A percentile compares a stretch with the other conserved stretches of the same genome.
Evolutionary conservation across 2,888 invertebrate genomes (phyloP).

Genomic region (Teleogryllus oceanicus): DNA sequence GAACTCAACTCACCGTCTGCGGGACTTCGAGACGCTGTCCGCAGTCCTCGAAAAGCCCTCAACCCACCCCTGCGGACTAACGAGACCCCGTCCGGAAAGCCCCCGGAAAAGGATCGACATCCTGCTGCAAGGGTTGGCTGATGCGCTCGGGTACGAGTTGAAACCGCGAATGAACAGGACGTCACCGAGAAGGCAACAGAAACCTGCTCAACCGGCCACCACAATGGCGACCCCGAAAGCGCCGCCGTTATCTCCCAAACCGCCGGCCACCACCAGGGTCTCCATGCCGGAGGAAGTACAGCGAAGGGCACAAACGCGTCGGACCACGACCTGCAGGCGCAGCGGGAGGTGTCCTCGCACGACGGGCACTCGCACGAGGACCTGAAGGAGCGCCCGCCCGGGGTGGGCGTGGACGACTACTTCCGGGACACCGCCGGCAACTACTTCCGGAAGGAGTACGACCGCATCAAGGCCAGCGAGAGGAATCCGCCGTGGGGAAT

Average conservation of each 20-base stretch:
- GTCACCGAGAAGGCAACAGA: not conserved
- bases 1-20: not conserved
- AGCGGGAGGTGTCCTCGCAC: not conserved
- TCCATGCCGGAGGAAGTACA: not conserved
- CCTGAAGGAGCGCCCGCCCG: not conserved
- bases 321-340: not conserved
- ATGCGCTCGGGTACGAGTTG: not conserved
- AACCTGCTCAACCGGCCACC: not conserved
- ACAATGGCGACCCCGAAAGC: not conserved
- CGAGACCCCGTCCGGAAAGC: no score
- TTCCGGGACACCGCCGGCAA: not conserved
- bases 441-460: conserved; percentile 1
- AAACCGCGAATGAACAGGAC: not conserved
- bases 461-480: not conserved
- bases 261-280: not conserved
- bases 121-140: not conserved
- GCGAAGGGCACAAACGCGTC: not conserved
- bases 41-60: not conserved
- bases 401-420: not conserved
- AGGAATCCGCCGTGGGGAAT: not conserved
- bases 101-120: not conserved
- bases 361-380: not conserved
- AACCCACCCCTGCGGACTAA: not conserved
- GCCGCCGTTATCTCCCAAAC: not conserved
- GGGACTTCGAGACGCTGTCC: not conserved